Evolutionary conservation across 2,797 vertebrate genomes (phyloP).

Genomic region (Galagoides demidoff): DNA sequence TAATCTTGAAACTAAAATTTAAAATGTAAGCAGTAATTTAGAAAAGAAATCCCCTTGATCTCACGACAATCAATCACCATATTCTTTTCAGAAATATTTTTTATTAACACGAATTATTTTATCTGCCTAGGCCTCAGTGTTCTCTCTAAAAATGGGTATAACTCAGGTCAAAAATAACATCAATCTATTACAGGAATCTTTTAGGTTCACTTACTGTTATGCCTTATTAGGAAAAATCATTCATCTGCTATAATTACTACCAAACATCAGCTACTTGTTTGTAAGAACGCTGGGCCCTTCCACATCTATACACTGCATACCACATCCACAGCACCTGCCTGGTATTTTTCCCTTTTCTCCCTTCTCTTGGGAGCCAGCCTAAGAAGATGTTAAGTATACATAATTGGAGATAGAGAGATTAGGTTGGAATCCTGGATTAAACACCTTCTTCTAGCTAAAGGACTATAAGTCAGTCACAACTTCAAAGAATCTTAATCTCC

Average conservation of each 20-base stretch:
- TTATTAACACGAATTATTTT: neutral
- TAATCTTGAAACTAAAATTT: conserved; percentile 9
- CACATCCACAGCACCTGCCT: fast-evolving
- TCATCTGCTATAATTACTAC: neutral
- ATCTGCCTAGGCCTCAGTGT: neutral
- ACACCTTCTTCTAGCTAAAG: neutral
- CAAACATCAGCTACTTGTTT: neutral
- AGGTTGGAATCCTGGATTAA: neutral
- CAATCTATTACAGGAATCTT: neutral
- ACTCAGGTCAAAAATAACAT: neutral
- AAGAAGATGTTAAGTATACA: neutral
- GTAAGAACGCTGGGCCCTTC: neutral
- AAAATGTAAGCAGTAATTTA: neutral
- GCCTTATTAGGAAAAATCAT: neutral
- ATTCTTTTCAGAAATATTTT: neutral
- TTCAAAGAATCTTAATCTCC: neutral
- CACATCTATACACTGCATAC: fast-evolving
- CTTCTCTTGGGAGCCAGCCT: neutral
- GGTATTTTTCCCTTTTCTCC: neutral
- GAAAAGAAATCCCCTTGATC: neutral
- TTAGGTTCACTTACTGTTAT: neutral
- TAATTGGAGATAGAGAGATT: neutral
- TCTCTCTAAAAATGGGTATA: neutral
- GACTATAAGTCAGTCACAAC: neutral
- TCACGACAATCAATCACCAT: neutral